Base-by-base conservation (phyloP, 37 sponge, comb jelly and placozoan species). In the Halisarca cf. caerulea region DNA sequence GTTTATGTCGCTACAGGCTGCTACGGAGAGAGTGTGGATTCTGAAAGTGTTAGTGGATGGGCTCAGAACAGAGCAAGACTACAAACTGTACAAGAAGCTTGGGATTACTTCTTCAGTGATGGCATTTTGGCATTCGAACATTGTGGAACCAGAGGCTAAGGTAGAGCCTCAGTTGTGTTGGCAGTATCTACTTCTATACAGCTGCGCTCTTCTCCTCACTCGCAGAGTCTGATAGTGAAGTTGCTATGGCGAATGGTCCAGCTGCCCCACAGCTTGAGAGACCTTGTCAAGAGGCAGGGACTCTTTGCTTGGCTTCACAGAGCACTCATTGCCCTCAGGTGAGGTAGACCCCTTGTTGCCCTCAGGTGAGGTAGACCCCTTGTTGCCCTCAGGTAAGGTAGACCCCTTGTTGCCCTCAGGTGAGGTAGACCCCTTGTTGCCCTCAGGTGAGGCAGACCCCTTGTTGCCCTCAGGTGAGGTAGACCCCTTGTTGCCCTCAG, bases 1-100 rank as follows among this genome's bases (percentile, higher is more conserved):
- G n/a, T n/a, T n/a, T n/a, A n/a, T n/a, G n/a, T n/a, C n/a, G n/a
- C 27, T 41, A 0, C 24, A 74, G 77, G 77, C 77, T 20, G 24
- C 18, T 17, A 36, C 41, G 30, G 94, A 94, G 86, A 82, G 88
- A 36, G 55, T 35, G 42, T 94, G 94, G 94, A 75, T 94, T 47
- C 30, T 94, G 27, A 79, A 78, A 41, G 32, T 94, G 0, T 75
- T 94, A 42, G 59, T 83, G 34, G 86, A 88, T 45, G 94, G 91
- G 20, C 69, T 90, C 40, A 62, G 77, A 58, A 66, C 86, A 42
- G 86, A 88, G 34, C 80, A 88, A 33, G 91, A 94, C 44, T 88
- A 88, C 66, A n/a, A 27, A 4, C 55, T 87, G 61, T 93, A 85
- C 75, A 68, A 58, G 17, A 89, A 43, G 61, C 68, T 75, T 45